Evolutionary conservation across 1,140 invertebrate species (phyloP), one percentile per base, ranked within the genome.

Genomic region (Lordiphosa mommai): DNA sequence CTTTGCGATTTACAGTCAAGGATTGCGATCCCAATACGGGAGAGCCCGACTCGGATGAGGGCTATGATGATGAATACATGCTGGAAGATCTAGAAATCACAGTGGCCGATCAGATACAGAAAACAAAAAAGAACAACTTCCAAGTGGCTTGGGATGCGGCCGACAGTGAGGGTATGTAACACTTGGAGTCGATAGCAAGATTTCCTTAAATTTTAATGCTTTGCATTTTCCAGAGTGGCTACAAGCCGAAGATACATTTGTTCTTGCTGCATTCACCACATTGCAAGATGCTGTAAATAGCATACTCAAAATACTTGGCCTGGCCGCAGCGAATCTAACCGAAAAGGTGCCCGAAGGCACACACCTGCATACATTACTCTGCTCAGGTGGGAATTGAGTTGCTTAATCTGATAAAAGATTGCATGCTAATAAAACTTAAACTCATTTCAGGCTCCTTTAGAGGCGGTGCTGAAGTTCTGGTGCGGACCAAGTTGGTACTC

Each of bases 11-110:
- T 88, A 90, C 94, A 23, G 97, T 99, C 0, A 96, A 96, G 65
- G 98, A 99, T 90, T 99, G 97, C 89, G 98, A 99, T 91, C 97
- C 97, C 0, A 93, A 92, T 34, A 99, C 97, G 1, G 98, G 98
- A 0, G 90, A 96, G 43, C 95, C 98, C 0, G 97, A 99, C 70
- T 95, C 96, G 30, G 95, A 96, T 48, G 97, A 98, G 86, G 97
- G 92, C 12, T 93, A 93, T 48, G 91, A 92, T 23, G 92, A 93
- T 71, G 92, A 92, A 47, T 93, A 93, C 53, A 92, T 94, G 86
- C 89, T 99, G 33, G 98, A 99, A 90, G 97, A 99, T 91, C 91
- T 99, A 13, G 98, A 99, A 86, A 90, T 99, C 27, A 93, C 92
- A 7, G 90, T 98, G 0, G 93, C 93, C 2, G 98, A 99, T 91